Conservation (phyloP, 2,113 vertebrate species). For the Hoplias malabaricus region DNA sequence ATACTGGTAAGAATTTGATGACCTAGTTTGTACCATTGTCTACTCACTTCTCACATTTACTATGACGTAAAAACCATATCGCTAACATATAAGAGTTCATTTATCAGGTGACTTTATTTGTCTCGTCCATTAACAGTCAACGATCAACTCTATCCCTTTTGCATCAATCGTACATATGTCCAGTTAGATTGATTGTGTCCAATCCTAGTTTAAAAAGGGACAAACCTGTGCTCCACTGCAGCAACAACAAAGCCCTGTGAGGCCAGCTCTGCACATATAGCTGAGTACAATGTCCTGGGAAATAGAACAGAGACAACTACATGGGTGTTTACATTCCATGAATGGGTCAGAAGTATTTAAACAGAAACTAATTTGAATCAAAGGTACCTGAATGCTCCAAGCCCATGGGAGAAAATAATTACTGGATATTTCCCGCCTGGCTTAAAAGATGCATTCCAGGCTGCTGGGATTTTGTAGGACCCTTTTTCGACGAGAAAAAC, state of each 20-base stretch:
- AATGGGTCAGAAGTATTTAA: not conserved
- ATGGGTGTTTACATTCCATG: not conserved
- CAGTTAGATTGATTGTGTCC: not conserved
- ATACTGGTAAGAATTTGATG: conserved; percentile 73
- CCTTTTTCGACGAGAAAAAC: conserved; percentile 72
- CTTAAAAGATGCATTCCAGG: conserved; percentile 83
- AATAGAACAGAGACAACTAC: conserved; percentile 28
- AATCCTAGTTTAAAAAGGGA: conserved; percentile 10
- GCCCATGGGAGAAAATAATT: conserved; percentile 91
- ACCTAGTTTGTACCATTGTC: conserved; percentile 72
- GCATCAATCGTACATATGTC: not conserved
- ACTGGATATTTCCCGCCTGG: conserved; percentile 85
- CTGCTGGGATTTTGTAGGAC: conserved; percentile 83
- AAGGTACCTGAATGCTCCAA: conserved; percentile 91
- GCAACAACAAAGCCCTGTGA: conserved; percentile 93
- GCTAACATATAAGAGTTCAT: conserved; percentile 28
- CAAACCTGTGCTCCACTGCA: conserved; percentile 89
- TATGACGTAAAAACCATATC: conserved; percentile 57
- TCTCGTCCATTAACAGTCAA: not conserved
- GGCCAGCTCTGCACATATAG: conserved; percentile 88
- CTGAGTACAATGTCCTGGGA: conserved; percentile 90
- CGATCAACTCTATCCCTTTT: not conserved
- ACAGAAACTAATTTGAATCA: not conserved
- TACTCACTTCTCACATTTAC: conserved; percentile 57
- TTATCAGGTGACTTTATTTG: not conserved